Conservation (phyloP, 53 echinoderm and acorn worm species). For the Zoroaster sp. region DNA sequence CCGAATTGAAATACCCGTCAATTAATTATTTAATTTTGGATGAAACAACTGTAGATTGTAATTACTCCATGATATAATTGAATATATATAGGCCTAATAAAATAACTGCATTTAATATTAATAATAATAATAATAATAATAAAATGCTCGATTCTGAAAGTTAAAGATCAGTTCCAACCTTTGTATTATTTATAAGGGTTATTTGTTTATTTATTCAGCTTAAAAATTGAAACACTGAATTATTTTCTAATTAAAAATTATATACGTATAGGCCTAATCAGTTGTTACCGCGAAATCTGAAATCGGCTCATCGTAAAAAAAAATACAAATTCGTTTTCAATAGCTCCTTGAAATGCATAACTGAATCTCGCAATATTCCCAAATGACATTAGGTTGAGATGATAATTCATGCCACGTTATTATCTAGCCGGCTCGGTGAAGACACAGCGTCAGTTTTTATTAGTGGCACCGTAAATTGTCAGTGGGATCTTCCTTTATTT, state of each 20-base stretch:
- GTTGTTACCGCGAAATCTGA: not conserved
- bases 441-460: conserved; percentile 55
- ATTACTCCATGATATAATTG: no score
- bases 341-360: not conserved
- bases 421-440: conserved; percentile 14
- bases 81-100: no score
- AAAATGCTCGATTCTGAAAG: no score
- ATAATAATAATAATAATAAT: no score
- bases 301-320: not conserved
- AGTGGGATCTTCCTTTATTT: not conserved
- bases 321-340: conserved; percentile 30
- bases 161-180: no score
- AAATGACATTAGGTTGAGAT: not conserved
- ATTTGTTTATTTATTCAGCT: no score
- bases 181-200: no score
- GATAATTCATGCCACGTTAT: not conserved
- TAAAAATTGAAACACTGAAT: no score
- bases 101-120: no score
- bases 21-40: no score
- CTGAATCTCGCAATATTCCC: not conserved
- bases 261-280: not conserved
- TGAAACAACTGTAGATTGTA: no score
- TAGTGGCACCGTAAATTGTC: conserved; percentile 16
- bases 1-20: no score
- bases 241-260: not conserved